Percentiles rank a stretch among this genome's conserved stretches.
Evolutionary conservation across 64 coral and sea anemone genomes (phyloP).

Genomic region (Orbicella faveolata): DNA sequence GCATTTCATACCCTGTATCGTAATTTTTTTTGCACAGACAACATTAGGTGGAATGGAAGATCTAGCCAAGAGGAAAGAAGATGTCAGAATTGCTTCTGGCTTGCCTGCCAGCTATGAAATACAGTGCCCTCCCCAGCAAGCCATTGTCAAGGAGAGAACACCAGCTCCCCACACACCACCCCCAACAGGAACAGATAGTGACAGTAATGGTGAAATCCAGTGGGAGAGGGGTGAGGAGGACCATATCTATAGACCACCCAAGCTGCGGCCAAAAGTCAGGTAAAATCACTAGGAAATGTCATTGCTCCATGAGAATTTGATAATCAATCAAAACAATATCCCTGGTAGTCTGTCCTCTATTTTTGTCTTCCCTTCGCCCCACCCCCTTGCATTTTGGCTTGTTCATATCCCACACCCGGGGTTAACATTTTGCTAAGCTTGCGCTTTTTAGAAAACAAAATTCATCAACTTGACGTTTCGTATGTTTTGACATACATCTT

Average conservation of each 20-base stretch:
- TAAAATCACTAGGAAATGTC: not conserved
- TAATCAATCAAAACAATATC: too few species aligned
- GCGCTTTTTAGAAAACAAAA: too few species aligned
- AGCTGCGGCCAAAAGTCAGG: slow-evolving; percentile 80
- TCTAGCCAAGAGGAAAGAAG: slow-evolving; percentile 55
- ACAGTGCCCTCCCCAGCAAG: slow-evolving; percentile 34
- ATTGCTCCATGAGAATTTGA: too few species aligned
- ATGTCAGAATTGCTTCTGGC: slow-evolving; percentile 46
- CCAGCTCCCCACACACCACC: slow-evolving; percentile 60
- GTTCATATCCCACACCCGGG: too few species aligned
- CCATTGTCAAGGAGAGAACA: slow-evolving; percentile 14
- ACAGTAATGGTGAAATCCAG: slow-evolving; percentile 7
- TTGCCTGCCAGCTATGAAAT: slow-evolving; percentile 64
- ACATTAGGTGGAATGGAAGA: slow-evolving; percentile 72
- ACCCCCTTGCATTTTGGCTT: too few species aligned
- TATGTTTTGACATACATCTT: too few species aligned
- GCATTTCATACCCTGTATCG: not conserved
- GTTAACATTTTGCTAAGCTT: too few species aligned
- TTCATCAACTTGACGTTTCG: too few species aligned
- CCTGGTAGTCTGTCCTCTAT: too few species aligned
- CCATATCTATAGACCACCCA: slow-evolving; percentile 20
- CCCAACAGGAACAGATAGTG: slow-evolving; percentile 32
- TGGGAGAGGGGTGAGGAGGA: slow-evolving; percentile 20
- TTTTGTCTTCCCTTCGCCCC: too few species aligned
- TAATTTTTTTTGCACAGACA: slow-evolving; percentile 1